These are phyloP conservation scores for Lasioglossum pauxillum DNA, from an alignment of 2,888 invertebrate genomes.

Conservation along the genomic window DNA sequence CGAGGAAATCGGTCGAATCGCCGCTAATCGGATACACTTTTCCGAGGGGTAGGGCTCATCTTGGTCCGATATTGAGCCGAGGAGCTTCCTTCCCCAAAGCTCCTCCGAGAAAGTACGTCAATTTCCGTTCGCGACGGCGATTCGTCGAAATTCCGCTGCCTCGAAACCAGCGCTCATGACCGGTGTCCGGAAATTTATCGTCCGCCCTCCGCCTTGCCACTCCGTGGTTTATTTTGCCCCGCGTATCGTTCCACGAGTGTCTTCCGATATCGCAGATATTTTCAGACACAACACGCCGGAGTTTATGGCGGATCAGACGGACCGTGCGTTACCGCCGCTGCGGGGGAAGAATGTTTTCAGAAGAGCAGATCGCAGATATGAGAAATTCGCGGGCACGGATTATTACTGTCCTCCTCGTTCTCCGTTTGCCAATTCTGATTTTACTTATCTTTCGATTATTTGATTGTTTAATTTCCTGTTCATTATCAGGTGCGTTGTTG, in stretches of 20 bases:
- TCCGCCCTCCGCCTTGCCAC: conserved; percentile 3
- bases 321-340: background rate
- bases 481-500: background rate
- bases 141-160: conserved; percentile 52
- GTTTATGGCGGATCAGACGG: conserved; percentile 9
- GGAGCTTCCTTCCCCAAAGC: conserved; percentile 46
- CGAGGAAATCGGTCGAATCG: conserved; percentile 66
- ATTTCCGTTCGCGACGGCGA: conserved; percentile 60
- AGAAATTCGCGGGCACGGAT: background rate
- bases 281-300: conserved; percentile 34
- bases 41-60: conserved; percentile 35
- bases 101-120: conserved; percentile 66
- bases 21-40: conserved; percentile 75
- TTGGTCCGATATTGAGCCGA: conserved; percentile 60
- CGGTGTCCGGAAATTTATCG: conserved; percentile 48
- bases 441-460: background rate
- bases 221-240: conserved; percentile 22
- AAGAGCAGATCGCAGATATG: background rate
- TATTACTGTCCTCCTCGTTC: background rate
- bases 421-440: background rate
- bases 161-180: conserved; percentile 20
- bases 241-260: background rate
- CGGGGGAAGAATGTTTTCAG: background rate
- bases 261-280: conserved; percentile 34
- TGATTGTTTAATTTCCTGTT: background rate